phyloP scores from a whole-genome alignment of 2,797 vertebrate genomes.

The Linurgus olivaceus region DNA sequence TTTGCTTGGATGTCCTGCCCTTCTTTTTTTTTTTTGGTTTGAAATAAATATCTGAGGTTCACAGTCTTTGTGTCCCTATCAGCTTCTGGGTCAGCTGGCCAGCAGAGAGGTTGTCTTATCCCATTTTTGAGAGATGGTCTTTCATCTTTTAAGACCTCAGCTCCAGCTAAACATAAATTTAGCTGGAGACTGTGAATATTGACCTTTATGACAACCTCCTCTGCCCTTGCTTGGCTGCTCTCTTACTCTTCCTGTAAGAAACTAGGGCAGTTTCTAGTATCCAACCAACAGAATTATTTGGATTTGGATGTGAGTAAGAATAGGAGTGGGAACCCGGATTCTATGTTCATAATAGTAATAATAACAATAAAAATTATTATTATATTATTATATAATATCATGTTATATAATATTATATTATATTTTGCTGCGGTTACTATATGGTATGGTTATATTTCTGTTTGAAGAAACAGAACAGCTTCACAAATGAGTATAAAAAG shows the following conservation, averaged over 20 bases:
- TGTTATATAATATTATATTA: neutral
- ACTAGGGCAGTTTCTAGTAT: neutral
- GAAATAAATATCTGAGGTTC: neutral
- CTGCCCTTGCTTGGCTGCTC: neutral
- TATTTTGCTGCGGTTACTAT: neutral
- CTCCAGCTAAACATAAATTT: neutral
- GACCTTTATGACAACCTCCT: neutral
- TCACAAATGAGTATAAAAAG: neutral
- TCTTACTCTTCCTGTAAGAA: neutral
- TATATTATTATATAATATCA: neutral
- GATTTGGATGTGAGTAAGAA: neutral
- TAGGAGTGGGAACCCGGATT: neutral
- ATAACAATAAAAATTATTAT: too few species aligned
- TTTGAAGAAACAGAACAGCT: neutral
- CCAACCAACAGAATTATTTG: neutral
- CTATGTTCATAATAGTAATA: neutral
- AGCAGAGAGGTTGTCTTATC: neutral
- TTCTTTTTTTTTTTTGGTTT: neutral
- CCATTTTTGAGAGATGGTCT: neutral
- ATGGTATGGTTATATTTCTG: neutral
- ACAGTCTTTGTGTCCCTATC: neutral
- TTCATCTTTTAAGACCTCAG: neutral
- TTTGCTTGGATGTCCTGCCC: neutral
- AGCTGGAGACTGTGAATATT: neutral
- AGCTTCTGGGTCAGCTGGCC: neutral